A percentile compares a stretch with the other conserved stretches of the same genome.
Conservation (phyloP, 2,113 vertebrate genomes). For the Epinephelus fuscoguttatus region DNA sequence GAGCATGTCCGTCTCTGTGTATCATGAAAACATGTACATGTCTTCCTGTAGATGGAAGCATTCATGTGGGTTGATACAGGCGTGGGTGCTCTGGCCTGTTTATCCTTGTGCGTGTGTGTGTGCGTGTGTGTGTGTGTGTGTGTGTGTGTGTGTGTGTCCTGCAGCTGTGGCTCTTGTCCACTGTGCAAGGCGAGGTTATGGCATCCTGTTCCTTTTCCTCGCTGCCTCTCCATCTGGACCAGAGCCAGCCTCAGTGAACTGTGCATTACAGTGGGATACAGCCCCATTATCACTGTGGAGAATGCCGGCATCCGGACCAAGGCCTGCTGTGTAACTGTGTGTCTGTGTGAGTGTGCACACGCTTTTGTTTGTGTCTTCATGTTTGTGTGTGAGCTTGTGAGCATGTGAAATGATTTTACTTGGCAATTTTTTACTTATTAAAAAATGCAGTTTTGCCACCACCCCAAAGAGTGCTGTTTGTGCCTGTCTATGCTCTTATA, state of each 20-base stretch:
- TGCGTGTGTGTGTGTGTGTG: constrained; percentile 40
- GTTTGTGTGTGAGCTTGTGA: background rate
- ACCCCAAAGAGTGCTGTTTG: background rate
- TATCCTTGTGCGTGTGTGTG: constrained; percentile 13
- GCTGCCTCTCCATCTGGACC: constrained; percentile 72
- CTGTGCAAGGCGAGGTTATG: constrained; percentile 67
- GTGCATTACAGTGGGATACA: constrained; percentile 67
- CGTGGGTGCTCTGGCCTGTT: constrained; percentile 56
- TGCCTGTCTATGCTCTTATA: background rate
- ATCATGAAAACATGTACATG: background rate
- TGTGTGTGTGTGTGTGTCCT: constrained; percentile 42
- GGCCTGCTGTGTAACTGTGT: constrained; percentile 43
- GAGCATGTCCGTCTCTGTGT: background rate
- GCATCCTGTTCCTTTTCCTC: constrained; percentile 79
- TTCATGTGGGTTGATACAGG: constrained; percentile 59
- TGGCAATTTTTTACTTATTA: background rate
- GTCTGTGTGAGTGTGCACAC: background rate
- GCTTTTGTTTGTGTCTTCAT: background rate
- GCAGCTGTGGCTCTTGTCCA: constrained; percentile 75
- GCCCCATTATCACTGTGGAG: constrained; percentile 66
- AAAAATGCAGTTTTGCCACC: background rate
- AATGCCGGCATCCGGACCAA: constrained; percentile 58
- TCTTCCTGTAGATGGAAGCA: constrained; percentile 21
- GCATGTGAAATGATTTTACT: background rate
- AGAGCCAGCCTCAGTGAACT: constrained; percentile 66